These are phyloP conservation scores for Takifugu bimaculatus DNA, from an alignment of 2,113 vertebrate species.

Conservation along the genomic window DNA sequence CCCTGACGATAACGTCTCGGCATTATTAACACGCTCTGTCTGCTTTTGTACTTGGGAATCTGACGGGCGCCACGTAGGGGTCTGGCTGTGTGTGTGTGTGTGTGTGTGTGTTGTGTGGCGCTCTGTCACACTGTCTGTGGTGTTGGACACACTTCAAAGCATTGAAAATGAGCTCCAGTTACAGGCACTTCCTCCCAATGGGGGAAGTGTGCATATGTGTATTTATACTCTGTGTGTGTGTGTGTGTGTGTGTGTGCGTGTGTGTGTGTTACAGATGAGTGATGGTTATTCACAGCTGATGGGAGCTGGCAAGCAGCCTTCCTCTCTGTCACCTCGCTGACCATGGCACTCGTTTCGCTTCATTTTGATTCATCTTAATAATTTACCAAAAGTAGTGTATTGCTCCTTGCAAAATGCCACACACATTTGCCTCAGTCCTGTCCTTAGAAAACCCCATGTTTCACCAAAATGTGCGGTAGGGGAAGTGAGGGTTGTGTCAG, in stretches of 20 bases:
- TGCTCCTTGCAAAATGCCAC: neutral
- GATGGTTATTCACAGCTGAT: conserved; percentile 61
- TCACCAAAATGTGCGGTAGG: conserved; percentile 20
- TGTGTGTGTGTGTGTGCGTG: conserved; percentile 30
- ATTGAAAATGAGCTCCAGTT: conserved; percentile 46
- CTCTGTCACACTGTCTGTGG: conserved; percentile 41
- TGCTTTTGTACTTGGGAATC: conserved; percentile 19
- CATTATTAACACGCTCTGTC: conserved; percentile 24
- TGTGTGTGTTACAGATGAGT: conserved; percentile 41
- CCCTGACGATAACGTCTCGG: conserved; percentile 1
- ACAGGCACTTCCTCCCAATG: conserved; percentile 59
- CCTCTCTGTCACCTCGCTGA: conserved; percentile 30
- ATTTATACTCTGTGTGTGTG: conserved; percentile 34
- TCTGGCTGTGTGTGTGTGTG: conserved; percentile 17
- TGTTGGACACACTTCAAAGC: conserved; percentile 55
- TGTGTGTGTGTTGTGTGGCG: conserved; percentile 17
- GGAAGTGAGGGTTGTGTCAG: conserved; percentile 44
- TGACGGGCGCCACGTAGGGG: conserved; percentile 15
- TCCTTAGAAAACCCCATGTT: conserved; percentile 32
- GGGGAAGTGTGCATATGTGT: conserved; percentile 43
- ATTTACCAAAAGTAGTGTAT: too few species aligned
- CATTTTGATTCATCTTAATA: neutral
- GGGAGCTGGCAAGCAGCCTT: conserved; percentile 16
- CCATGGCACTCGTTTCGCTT: neutral
- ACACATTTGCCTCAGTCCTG: neutral